Evolutionary conservation across 2,797 vertebrate species (phyloP).

Genomic region (Cynopterus sphinx): DNA sequence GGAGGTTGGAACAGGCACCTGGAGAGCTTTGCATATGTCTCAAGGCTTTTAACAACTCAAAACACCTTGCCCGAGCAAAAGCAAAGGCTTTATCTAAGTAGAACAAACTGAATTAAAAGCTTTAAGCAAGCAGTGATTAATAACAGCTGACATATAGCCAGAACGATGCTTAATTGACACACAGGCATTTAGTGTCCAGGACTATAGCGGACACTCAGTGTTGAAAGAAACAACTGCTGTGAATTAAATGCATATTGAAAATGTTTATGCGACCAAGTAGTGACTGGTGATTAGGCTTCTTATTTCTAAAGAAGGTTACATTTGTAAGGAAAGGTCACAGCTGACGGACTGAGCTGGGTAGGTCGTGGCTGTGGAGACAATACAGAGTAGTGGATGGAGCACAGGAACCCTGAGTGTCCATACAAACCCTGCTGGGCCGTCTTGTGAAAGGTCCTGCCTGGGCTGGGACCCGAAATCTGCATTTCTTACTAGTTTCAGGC

Average conservation of each 20-base stretch:
- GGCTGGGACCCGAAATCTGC: not conserved
- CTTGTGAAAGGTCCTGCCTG: not conserved
- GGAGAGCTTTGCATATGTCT: not conserved
- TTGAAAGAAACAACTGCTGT: not conserved
- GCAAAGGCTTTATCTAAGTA: not conserved
- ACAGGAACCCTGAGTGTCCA: not conserved
- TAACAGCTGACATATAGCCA: not conserved
- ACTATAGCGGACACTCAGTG: rapidly evolving
- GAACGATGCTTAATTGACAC: not conserved
- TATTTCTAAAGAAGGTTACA: not conserved
- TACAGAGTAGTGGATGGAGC: too few species aligned
- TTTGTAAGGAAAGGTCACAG: not conserved
- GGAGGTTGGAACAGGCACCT: not conserved
- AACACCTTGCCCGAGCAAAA: not conserved
- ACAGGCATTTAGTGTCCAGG: not conserved
- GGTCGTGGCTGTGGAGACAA: rapidly evolving
- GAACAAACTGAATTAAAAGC: not conserved
- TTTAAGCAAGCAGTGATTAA: not conserved
- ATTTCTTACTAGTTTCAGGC: not conserved
- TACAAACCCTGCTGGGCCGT: not conserved
- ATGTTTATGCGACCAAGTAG: not conserved
- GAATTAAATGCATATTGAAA: not conserved
- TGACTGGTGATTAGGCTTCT: not conserved
- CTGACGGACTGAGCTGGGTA: not conserved
- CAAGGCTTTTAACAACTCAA: not conserved